Conservation (phyloP, 1,140 invertebrate genomes). For the Sminthurides bifidus region DNA sequence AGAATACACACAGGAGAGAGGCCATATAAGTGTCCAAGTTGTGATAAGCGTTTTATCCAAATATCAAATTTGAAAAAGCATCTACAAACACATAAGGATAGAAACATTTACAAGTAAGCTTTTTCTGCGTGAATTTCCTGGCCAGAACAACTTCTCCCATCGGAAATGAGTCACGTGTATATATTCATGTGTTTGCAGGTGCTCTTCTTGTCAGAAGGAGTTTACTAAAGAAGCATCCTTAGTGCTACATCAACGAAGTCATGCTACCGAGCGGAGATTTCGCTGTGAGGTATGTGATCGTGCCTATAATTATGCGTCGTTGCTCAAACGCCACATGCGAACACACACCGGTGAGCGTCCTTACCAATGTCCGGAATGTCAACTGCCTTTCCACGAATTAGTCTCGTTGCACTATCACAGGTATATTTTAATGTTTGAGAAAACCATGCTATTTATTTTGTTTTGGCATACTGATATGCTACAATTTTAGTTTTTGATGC, state of each 20-base stretch:
- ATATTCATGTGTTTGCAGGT: constrained; percentile 13
- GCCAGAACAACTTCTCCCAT: not conserved
- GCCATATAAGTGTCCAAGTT: constrained; percentile 17
- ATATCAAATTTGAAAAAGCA: constrained; percentile 30
- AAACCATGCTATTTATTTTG: not conserved
- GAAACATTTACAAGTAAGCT: constrained; percentile 23
- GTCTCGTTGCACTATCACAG: constrained; percentile 29
- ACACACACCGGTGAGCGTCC: constrained; percentile 28
- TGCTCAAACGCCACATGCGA: constrained; percentile 27
- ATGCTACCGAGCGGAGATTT: constrained; percentile 25
- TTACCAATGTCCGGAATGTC: constrained; percentile 24
- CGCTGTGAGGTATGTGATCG: constrained; percentile 23
- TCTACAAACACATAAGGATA: constrained; percentile 27
- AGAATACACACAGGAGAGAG: constrained; percentile 36
- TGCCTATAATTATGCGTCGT: constrained; percentile 30
- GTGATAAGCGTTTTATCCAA: constrained; percentile 20
- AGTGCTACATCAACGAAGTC: constrained; percentile 23
- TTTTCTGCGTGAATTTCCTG: not conserved
- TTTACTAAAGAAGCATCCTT: constrained; percentile 26
- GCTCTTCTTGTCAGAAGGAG: constrained; percentile 24
- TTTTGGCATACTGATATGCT: not conserved
- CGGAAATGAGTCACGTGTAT: not conserved
- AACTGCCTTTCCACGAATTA: constrained; percentile 25
- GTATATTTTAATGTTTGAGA: constrained; percentile 16
- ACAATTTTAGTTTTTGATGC: too few relatives aligned